Evolutionary conservation across 2,113 vertebrate genomes (phyloP), one percentile per base, ranked within the genome.

Genomic region (Glareola pratincola): DNA sequence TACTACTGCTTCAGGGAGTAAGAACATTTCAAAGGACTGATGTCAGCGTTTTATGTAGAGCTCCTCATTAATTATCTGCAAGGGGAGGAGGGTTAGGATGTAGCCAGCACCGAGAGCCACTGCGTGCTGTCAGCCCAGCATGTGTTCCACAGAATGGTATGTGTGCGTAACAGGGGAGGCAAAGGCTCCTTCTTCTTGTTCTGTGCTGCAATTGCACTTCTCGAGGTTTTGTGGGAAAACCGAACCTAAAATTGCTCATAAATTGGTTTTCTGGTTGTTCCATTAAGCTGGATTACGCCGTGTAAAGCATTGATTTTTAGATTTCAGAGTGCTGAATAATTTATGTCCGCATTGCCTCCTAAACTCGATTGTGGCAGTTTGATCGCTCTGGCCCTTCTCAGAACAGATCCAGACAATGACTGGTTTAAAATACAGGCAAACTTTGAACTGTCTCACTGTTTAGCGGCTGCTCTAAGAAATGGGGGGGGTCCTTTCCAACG

Each of bases 291-390:
- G 86, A 90, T 90, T 95, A 83, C 0, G 0, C 47, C 36, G 60
- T 20, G 11, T 27, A 82, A 56, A 59, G 73, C 78, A 95, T n/a
- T 72, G 93, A 87, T 83, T 92, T 94, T 85, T 78, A 86, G 64
- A 85, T 50, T 92, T 89, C 45, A 90, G 82, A 83, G 29, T 75
- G 64, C 21, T 97, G 80, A 93, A 95, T 97, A 90, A 96, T 93
- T 87, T 59, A 81, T 90, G 57, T 83, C 56, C 66, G 39, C 3
- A 0, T 37, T 88, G 68, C 84, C 78, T 92, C 54, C 85, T 69
- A 32, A 91, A 73, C 32, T 32, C 36, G 63, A 41, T n/a, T 39
- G 53, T 85, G 88, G 90, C 69, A 57, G 50, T 51, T 72, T 45
- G 81, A 62, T 2, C 2, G 32, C 68, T 59, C 41, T 29, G 50